Evolutionary conservation across 2,888 invertebrate species (phyloP), one percentile per base, ranked within the genome.

Genomic region (Drosophila meridiana): DNA sequence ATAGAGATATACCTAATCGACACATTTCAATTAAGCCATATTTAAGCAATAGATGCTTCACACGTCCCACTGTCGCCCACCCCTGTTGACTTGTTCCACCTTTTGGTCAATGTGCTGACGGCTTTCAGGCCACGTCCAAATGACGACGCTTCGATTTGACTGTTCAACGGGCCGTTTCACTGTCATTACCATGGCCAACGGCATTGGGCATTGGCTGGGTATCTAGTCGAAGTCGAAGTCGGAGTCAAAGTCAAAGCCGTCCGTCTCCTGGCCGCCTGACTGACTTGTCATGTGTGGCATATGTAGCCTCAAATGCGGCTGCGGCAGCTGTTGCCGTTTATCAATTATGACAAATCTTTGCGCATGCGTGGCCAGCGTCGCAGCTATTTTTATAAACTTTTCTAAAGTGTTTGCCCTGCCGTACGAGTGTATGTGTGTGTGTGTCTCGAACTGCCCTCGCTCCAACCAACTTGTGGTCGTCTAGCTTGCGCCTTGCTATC

Each of bases 291-390:
- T 80, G 60, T 80, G 73, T 73, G 73, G 67, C 78, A 71, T 78
- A 78, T 75, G 79, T 70, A 61, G 58, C 67, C 50, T 48, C 47
- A 60, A 69, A 77, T 74, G 78, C 59, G 61, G 67, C 52, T 43
- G 64, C 57, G 63, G 69, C 56, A 60, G 38, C 50, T 55, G 53
- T 75, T 80, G 80, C 79, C 87, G 80, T 89, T 92, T 92, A 92
- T 92, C 92, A 92, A 92, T 92, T 92, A 92, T 92, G 92, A 92
- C 92, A 92, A 91, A 92, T 92, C 92, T 92, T 92, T 91, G 91
- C 91, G 91, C 92, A 91, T 92, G 91, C 92, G 84, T 92, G 91
- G 87, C 91, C 88, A 80, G 73, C 56, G 67, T 76, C 74, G 73
- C 69, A 62, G 81, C 82, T 85, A 85, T 85, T 88, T 84, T 78